Evolutionary conservation across 2,888 invertebrate species (phyloP).

Genomic region (Serrognathus titanus): DNA sequence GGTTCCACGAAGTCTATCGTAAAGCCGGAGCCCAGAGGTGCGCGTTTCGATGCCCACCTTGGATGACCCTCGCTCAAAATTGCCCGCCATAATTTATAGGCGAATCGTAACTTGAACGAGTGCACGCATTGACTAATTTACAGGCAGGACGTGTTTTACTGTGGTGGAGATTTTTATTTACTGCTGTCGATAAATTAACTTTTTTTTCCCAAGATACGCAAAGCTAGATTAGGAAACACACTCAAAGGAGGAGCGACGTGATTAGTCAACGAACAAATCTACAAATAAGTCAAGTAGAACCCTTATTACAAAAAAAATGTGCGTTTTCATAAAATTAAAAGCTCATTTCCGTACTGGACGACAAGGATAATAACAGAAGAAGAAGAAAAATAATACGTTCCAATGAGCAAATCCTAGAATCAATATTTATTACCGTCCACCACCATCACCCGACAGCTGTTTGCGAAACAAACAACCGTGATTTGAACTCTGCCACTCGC

Average conservation of each 20-base stretch:
- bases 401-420: constrained; percentile 20
- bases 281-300: no score
- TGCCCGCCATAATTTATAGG: constrained; percentile 13
- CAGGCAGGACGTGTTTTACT: no score
- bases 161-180: neutral
- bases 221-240: no score
- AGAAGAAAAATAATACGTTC: constrained; percentile 8
- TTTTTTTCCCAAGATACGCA: no score
- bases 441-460: constrained; percentile 27
- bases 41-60: constrained; percentile 8
- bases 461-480: constrained; percentile 32
- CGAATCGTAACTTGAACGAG: neutral
- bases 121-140: no score
- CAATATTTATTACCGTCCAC: constrained; percentile 30
- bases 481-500: constrained; percentile 10
- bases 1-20: constrained; percentile 48
- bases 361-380: no score
- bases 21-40: constrained; percentile 25
- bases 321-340: no score
- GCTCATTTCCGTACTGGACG: no score
- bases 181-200: neutral
- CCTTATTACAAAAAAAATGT: no score
- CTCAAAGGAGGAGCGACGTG: no score
- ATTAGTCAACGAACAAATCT: no score
- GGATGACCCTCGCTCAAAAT: constrained; percentile 10